Percentiles rank a stretch among this genome's conserved stretches.
These are phyloP conservation scores for Tauraco hartlaubi DNA, from an alignment of 2,797 vertebrate species.

Conservation along the genomic window DNA sequence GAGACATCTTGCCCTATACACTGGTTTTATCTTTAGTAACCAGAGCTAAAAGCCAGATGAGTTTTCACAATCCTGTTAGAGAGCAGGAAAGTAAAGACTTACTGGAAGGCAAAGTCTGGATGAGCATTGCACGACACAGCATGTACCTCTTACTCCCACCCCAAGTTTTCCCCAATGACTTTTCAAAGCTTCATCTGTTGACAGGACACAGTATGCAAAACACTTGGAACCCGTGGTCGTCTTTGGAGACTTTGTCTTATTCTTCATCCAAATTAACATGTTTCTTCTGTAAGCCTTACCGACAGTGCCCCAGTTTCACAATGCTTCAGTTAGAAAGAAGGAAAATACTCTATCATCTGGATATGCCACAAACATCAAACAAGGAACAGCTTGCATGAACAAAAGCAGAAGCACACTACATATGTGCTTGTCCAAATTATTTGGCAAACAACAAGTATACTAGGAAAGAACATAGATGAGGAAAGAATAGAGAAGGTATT, in stretches of 20 bases:
- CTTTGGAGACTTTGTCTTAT: neutral
- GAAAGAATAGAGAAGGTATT: neutral
- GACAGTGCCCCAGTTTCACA: neutral
- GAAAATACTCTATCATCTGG: neutral
- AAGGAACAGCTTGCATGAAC: neutral
- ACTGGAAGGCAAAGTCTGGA: neutral
- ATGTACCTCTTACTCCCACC: neutral
- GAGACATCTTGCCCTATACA: neutral
- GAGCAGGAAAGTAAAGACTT: neutral
- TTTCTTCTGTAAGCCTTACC: neutral
- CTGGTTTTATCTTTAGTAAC: slow-evolving; percentile 9
- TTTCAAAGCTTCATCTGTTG: neutral
- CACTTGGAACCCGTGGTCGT: neutral
- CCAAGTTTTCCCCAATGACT: neutral
- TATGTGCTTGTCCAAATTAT: neutral
- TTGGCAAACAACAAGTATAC: neutral
- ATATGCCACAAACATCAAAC: neutral
- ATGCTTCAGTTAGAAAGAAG: neutral
- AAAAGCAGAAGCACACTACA: neutral
- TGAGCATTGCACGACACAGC: neutral
- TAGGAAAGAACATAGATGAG: neutral
- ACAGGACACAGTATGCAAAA: neutral
- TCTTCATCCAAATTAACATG: neutral
- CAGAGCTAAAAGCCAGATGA: neutral
- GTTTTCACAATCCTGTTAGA: neutral